phyloP scores from a whole-genome alignment of 2,113 vertebrate species.

The Terrapene triunguis region DNA sequence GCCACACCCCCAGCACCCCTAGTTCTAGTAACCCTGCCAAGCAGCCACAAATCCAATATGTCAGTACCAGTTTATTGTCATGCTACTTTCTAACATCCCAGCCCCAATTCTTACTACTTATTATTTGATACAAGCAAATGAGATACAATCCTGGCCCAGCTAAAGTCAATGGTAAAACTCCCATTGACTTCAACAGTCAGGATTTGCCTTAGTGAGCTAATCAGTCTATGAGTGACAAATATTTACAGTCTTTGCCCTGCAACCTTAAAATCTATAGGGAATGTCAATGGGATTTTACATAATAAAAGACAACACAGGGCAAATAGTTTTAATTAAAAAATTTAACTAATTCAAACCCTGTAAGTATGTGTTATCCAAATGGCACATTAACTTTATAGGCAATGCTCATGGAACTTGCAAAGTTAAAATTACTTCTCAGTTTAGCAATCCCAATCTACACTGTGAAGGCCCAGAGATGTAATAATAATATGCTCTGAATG shows the following conservation, averaged over 20 bases:
- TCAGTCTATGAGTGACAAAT: background rate
- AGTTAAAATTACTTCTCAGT: too few relatives aligned
- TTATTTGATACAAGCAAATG: background rate
- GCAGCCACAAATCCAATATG: background rate
- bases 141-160: background rate
- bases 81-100: background rate
- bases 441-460: background rate
- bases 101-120: background rate
- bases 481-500: background rate
- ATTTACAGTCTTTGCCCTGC: background rate
- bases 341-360: accelerated
- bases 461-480: background rate
- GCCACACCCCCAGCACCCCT: too few relatives aligned
- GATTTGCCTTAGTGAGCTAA: background rate
- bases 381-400: background rate
- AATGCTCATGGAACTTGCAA: background rate
- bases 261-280: background rate
- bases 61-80: background rate
- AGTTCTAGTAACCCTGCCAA: background rate
- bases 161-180: background rate
- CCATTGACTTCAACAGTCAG: background rate
- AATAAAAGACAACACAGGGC: background rate
- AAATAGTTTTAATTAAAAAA: background rate
- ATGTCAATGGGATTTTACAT: background rate
- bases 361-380: accelerated